phyloP scores from a whole-genome alignment of 2,113 vertebrate species.

The Anhinga anhinga region DNA sequence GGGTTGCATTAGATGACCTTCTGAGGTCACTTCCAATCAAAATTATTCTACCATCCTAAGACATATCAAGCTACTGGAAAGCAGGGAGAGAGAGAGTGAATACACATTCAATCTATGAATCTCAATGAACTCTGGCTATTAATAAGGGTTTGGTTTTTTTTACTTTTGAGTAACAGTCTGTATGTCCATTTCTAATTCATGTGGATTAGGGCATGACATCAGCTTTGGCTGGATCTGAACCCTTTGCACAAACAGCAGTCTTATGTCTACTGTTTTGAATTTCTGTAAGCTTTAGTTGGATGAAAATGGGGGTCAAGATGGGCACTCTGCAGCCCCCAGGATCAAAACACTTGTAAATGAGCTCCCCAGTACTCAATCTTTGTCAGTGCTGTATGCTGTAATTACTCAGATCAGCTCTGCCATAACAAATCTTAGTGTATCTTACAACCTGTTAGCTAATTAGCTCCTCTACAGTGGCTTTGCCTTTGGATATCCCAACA shows the following conservation, averaged over 20 bases:
- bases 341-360: background rate
- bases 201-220: background rate
- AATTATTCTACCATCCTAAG: background rate
- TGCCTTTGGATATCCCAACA: background rate
- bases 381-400: background rate
- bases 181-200: background rate
- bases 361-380: background rate
- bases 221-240: background rate
- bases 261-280: background rate
- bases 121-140: background rate
- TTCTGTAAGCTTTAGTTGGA: background rate
- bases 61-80: background rate
- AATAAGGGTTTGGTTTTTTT: background rate
- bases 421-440: background rate
- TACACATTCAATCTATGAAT: background rate
- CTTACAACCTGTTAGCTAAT: background rate
- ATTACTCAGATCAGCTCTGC: background rate
- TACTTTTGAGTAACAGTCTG: background rate
- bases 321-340: background rate
- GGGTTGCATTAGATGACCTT: background rate
- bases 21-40: background rate
- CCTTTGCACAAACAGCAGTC: background rate
- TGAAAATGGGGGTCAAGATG: background rate
- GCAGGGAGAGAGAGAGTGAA: fast-evolving
- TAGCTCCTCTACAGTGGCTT: background rate